These are phyloP conservation scores for Petrocephalus microphthalmus DNA, from an alignment of 2,113 vertebrate species.

Conservation along the genomic window DNA sequence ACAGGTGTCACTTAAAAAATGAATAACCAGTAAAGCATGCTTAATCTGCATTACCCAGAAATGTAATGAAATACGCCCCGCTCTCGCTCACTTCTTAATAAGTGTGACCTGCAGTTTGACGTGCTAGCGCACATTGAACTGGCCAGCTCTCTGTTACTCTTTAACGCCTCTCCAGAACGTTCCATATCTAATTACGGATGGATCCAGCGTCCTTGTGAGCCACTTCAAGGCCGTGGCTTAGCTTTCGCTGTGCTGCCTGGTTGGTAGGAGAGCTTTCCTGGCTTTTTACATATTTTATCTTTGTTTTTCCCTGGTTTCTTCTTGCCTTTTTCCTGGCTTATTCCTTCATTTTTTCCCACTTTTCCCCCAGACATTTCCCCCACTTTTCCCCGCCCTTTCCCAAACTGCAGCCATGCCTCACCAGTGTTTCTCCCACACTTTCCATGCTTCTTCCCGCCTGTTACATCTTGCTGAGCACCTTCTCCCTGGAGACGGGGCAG, in stretches of 20 bases:
- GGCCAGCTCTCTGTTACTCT: slow-evolving; percentile 15
- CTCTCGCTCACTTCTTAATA: slow-evolving; percentile 34
- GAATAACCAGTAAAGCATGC: not conserved
- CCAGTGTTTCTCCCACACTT: not conserved
- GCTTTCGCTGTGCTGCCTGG: not conserved
- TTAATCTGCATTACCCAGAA: not conserved
- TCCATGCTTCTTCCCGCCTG: not conserved
- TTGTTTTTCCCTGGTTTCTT: not conserved
- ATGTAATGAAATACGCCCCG: not conserved
- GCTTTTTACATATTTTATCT: not conserved
- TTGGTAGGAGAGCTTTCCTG: not conserved
- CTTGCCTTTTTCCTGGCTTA: not conserved
- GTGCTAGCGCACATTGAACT: slow-evolving; percentile 53
- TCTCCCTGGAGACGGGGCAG: not conserved
- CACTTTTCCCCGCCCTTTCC: not conserved
- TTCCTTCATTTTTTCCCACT: not conserved
- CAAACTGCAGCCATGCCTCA: not conserved
- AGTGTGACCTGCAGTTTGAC: slow-evolving; percentile 47
- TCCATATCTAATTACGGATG: slow-evolving; percentile 51
- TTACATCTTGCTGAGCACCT: not conserved
- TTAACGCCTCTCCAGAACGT: slow-evolving; percentile 24
- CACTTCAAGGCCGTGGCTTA: slow-evolving; percentile 36
- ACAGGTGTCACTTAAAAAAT: not conserved
- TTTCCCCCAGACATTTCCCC: too few species aligned
- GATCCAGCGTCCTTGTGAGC: slow-evolving; percentile 44